Conservation (phyloP, 2,888 invertebrate species). For the Andrena chrysosceles region DNA sequence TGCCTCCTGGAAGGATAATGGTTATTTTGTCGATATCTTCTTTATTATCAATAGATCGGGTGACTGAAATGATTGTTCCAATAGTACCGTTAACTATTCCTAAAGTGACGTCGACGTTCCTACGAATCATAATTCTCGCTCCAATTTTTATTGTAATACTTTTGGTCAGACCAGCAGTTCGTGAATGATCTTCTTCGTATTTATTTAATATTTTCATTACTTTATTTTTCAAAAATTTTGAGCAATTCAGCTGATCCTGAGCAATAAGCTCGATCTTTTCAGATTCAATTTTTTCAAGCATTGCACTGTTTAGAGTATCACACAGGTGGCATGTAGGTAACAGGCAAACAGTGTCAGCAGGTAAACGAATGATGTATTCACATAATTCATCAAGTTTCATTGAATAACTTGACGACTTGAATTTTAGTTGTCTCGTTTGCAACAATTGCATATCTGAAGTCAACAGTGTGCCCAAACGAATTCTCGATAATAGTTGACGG, state of each 20-base stretch:
- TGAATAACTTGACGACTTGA: not conserved
- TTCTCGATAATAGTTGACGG: not conserved
- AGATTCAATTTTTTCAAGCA: not conserved
- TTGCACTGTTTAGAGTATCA: not conserved
- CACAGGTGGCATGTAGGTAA: not conserved
- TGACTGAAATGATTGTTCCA: not conserved
- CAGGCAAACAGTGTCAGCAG: not conserved
- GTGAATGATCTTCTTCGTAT: not conserved
- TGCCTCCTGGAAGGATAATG: no score
- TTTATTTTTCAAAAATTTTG: not conserved
- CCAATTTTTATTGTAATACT: no score
- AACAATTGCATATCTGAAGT: not conserved
- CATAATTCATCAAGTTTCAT: not conserved
- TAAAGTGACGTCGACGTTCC: not conserved
- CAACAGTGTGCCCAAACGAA: not conserved
- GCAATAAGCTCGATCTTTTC: not conserved
- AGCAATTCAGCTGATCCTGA: not conserved
- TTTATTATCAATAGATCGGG: not conserved
- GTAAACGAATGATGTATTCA: not conserved
- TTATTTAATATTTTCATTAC: not conserved
- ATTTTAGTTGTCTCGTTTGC: not conserved
- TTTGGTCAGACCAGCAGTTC: no score
- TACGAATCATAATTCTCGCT: no score
- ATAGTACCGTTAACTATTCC: not conserved
- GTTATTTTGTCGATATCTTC: no score